Conservation (phyloP, 1,140 invertebrate species). For the Atopsyche davidsoni region DNA sequence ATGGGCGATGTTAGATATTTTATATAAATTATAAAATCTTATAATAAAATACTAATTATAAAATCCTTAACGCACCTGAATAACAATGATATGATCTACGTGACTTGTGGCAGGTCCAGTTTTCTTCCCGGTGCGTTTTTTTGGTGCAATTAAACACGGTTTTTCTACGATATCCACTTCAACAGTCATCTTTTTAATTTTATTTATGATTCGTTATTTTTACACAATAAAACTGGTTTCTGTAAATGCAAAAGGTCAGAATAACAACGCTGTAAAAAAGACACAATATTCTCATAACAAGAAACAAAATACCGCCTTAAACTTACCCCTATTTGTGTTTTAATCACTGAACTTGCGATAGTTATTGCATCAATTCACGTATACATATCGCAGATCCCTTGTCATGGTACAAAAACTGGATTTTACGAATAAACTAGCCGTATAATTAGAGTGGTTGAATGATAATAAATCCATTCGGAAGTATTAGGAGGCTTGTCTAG, state of each 20-base stretch:
- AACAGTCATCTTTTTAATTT: constrained; percentile 22
- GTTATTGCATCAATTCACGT: not conserved
- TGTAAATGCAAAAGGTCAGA: too few relatives aligned
- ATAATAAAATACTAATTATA: not conserved
- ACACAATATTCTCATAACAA: too few relatives aligned
- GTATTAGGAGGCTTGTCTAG: too few relatives aligned
- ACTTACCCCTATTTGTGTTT: too few relatives aligned
- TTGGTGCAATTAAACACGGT: constrained; percentile 53
- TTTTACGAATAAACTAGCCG: not conserved
- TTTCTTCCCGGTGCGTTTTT: constrained; percentile 54
- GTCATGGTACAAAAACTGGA: not conserved
- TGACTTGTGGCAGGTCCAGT: constrained; percentile 43
- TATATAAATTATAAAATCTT: constrained; percentile 9
- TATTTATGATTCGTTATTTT: too few relatives aligned
- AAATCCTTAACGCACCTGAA: constrained; percentile 48
- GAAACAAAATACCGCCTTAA: too few relatives aligned
- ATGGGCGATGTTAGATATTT: constrained; percentile 10
- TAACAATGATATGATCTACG: constrained; percentile 55
- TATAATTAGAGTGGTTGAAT: not conserved
- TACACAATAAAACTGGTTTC: too few relatives aligned
- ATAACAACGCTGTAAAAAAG: too few relatives aligned
- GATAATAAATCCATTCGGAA: too few relatives aligned
- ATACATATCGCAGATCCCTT: not conserved
- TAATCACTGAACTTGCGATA: too few relatives aligned
- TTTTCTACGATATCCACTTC: constrained; percentile 48